Base-by-base conservation (phyloP, 2,797 vertebrate species). In the Salarias fasciatus region DNA sequence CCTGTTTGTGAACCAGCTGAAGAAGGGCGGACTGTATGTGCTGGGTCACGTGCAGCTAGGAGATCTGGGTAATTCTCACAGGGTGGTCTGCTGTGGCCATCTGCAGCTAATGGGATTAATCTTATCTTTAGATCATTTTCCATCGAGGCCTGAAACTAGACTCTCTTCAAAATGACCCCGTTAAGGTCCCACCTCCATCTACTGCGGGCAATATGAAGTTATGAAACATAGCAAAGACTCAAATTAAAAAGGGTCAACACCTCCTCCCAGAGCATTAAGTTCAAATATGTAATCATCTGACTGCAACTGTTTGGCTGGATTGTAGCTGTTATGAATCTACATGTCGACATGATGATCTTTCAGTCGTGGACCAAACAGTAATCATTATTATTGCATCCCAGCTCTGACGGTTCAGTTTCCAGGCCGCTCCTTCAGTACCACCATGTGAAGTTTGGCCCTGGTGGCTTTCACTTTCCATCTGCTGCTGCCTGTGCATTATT, bases 11-110 rank as follows among this genome's bases (percentile, higher is more conserved):
- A 99, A 99, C 45, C 96, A 99, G 90, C 91, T 99, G 68, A 99
- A 99, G 92, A 99, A 99, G 74, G 97, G 98, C 0, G 98, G 97
- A 8, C 93, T 99, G 42, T 99, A 92, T 0, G 94, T 99, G 49
- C 75, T 99, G 80, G 98, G 98, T 61, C 97, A 99, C 0, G 95
- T 99, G 9, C 95, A 96, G 77, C 91, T 99, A 57, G 95, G 96
- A 55, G 95, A 98, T 84, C 91, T 99, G 58, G 98, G 98, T 99
- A 91, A 88, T 73, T 11, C 5, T 66, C 36, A 48, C 35, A 12
- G 12, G 44, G 38, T 53, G 51, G 53, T 71, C 31, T 72, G 51
- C 13, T 38, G 5, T 8, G 59, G 52, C 63, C 46, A 44, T 61
- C 41, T 70, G 58, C 54, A 55, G 15, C 63, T 43, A 47, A 48